These are phyloP conservation scores for Dysdera silvatica DNA, from an alignment of 1,140 invertebrate species.

Conservation along the genomic window DNA sequence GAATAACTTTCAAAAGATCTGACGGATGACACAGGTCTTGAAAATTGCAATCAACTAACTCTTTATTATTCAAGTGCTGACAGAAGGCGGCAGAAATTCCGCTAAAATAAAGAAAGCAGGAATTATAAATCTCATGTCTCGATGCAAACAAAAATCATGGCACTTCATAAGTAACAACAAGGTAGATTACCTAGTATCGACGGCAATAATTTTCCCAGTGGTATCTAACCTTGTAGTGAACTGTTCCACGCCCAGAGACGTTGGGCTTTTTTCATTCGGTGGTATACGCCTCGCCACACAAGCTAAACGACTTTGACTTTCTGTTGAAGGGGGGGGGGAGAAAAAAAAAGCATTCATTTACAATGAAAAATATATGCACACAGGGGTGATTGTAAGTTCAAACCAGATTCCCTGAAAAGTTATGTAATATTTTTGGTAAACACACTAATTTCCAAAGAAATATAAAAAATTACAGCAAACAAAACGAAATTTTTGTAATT, in stretches of 20 bases:
- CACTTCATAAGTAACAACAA: neutral
- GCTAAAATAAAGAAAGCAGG: slow-evolving; percentile 36
- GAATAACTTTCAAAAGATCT: slow-evolving; percentile 60
- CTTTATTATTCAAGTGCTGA: slow-evolving; percentile 59
- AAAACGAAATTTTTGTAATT: too few species aligned
- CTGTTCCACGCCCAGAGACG: slow-evolving; percentile 58
- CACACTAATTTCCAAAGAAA: too few species aligned
- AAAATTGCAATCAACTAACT: slow-evolving; percentile 56
- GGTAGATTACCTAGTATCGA: slow-evolving; percentile 54
- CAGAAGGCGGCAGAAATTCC: slow-evolving; percentile 56
- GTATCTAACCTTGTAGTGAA: slow-evolving; percentile 85
- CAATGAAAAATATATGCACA: too few species aligned
- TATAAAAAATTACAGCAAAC: too few species aligned
- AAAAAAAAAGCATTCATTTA: too few species aligned
- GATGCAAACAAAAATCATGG: too few species aligned
- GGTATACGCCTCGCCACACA: slow-evolving; percentile 75
- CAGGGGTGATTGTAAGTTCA: too few species aligned
- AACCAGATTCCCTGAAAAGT: too few species aligned
- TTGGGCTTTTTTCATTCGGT: slow-evolving; percentile 62
- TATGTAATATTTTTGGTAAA: too few species aligned
- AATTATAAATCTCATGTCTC: too few species aligned
- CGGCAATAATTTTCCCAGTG: slow-evolving; percentile 68
- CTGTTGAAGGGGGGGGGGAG: too few species aligned
- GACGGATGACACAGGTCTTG: slow-evolving; percentile 66
- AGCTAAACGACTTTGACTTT: slow-evolving; percentile 58